Base-by-base conservation (phyloP, 30 jellyfish, hydroid and myxozoan species). In the Hydra vulgaris region DNA sequence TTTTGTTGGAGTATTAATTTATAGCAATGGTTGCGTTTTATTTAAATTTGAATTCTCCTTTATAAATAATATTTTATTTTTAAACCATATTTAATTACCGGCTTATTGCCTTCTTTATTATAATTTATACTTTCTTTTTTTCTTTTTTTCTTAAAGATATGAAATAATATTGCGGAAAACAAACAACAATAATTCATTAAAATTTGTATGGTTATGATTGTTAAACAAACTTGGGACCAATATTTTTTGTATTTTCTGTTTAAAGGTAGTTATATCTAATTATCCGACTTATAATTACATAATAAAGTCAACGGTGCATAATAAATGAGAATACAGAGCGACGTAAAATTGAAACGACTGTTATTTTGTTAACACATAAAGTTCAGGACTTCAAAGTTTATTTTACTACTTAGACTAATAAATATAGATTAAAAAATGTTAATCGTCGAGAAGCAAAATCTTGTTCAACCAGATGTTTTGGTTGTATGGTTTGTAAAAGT, bases 401-500 rank as follows among this genome's bases (percentile, higher is more conserved):
- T 12, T 40, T 12, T 40, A 40, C 5, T 40, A 3, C 12, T 40
- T 40, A 40, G 61, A 3, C 5, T 40, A 3, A 40, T 40, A 40
- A 40, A 12, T 40, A 40, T 40, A 40, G 61, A 40, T 40, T 3
- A 40, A 40, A 40, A 12, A 40, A 40, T 40, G 61, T 40, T 40
- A 12, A 40, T 40, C 61, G 12, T 40, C 61, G 83, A 75, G 56
- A 53, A 70, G 24, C 52, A 75, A 16, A 75, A 25, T 67, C 70
- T 25, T 26, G 40, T 21, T 25, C 83, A 78, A n/a, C 85, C 77
- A 25, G 85, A 78, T 15, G 79, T 78, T n/a, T 78, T 78, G 25
- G 79, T 78, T 3, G 54, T 78, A 18, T 78, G 23, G 27, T 61
- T 25, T 15, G 23, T 78, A 27, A 83, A 90, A 20, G 96, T 88